phyloP scores from a whole-genome alignment of 2,888 invertebrate species.

The Epirrhoe alternata region DNA sequence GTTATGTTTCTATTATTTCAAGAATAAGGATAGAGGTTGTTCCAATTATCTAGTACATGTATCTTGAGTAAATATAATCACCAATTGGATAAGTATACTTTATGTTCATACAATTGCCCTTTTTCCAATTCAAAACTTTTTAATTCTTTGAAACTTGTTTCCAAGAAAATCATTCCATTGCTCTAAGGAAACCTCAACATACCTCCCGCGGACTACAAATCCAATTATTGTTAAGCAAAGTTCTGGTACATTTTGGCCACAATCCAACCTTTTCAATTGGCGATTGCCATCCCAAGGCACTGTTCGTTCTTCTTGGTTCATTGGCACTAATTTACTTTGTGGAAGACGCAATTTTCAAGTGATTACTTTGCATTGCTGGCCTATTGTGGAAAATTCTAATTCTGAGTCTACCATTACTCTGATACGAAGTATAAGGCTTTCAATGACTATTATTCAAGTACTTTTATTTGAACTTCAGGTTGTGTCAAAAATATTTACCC shows the following conservation, averaged over 20 bases:
- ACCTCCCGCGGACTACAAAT: conserved; percentile 61
- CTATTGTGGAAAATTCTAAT: background rate
- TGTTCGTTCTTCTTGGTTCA: conserved; percentile 51
- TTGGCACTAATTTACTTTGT: conserved; percentile 64
- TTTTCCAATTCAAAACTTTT: background rate
- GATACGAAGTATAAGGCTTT: too few species aligned
- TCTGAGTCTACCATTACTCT: background rate
- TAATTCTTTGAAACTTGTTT: background rate
- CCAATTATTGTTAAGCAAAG: conserved; percentile 75
- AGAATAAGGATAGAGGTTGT: too few species aligned
- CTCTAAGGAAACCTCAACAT: conserved; percentile 19
- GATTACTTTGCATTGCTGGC: conserved; percentile 45
- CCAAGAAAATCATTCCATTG: conserved; percentile 11
- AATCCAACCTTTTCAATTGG: conserved; percentile 73
- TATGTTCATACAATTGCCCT: background rate
- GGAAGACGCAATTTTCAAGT: conserved; percentile 55
- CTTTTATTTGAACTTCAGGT: background rate
- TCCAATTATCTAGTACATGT: background rate
- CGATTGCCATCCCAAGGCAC: conserved; percentile 61
- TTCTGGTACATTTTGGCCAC: conserved; percentile 71
- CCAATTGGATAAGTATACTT: background rate
- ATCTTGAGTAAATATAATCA: background rate
- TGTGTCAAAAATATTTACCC: background rate
- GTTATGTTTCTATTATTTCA: too few species aligned
- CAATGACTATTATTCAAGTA: background rate